phyloP scores from a whole-genome alignment of 2,888 invertebrate species.

The Lamproptera curius region DNA sequence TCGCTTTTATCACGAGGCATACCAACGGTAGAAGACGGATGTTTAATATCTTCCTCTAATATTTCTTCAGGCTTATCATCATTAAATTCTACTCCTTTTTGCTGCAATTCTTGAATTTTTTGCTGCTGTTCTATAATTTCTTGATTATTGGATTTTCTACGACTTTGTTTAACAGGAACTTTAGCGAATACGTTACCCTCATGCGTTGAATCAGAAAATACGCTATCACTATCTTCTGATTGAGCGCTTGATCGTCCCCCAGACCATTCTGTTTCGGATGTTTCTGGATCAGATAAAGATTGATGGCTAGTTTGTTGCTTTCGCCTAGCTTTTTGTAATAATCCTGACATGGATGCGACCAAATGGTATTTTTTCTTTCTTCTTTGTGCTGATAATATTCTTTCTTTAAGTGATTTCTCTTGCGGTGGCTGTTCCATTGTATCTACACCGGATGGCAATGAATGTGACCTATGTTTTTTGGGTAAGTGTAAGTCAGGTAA shows the following conservation, averaged over 20 bases:
- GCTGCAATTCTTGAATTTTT: slow-evolving; percentile 68
- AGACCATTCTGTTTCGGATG: slow-evolving; percentile 85
- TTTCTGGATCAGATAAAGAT: slow-evolving; percentile 87
- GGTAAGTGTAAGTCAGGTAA: slow-evolving; percentile 88
- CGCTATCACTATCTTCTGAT: slow-evolving; percentile 86
- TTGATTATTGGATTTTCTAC: slow-evolving; percentile 68
- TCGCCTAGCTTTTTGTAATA: slow-evolving; percentile 90
- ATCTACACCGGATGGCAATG: slow-evolving; percentile 85
- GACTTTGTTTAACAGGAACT: slow-evolving; percentile 69
- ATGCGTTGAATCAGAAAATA: slow-evolving; percentile 83
- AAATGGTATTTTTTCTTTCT: slow-evolving; percentile 89
- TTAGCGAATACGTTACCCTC: slow-evolving; percentile 82
- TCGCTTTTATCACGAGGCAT: slow-evolving; percentile 70
- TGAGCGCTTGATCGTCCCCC: slow-evolving; percentile 82
- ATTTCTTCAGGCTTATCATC: slow-evolving; percentile 53
- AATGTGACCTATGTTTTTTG: slow-evolving; percentile 89
- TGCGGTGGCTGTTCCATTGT: slow-evolving; percentile 71
- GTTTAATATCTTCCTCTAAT: slow-evolving; percentile 62
- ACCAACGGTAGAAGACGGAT: slow-evolving; percentile 35
- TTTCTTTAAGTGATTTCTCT: slow-evolving; percentile 67
- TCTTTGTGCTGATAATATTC: slow-evolving; percentile 66
- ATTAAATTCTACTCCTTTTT: slow-evolving; percentile 58
- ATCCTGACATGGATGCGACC: slow-evolving; percentile 90
- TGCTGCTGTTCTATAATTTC: slow-evolving; percentile 72
- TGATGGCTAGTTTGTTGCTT: slow-evolving; percentile 80